Percentiles rank a stretch among this genome's conserved stretches.
Evolutionary conservation across 2,888 invertebrate species (phyloP).

Genomic region (Andrena haemorrhoa): DNA sequence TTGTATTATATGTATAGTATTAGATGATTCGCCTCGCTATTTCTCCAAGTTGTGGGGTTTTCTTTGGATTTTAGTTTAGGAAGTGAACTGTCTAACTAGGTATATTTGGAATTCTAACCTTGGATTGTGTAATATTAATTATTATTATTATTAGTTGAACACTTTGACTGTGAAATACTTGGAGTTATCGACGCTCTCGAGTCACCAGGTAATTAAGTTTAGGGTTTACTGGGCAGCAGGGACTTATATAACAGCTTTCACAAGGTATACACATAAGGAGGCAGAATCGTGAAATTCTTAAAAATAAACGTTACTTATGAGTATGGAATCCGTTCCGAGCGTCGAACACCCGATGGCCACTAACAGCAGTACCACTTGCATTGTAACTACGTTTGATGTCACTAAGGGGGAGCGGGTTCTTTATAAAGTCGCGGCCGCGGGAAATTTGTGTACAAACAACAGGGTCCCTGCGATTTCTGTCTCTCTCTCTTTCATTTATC

Average conservation of each 20-base stretch:
- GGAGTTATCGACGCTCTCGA: no score
- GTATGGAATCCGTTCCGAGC: not conserved
- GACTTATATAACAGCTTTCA: no score
- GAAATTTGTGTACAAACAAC: conserved; percentile 34
- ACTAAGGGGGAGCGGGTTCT: not conserved
- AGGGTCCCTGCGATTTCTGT: conserved; percentile 1
- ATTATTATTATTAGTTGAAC: no score
- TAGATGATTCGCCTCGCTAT: not conserved
- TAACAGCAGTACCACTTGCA: not conserved
- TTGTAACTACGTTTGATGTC: conserved; percentile 5
- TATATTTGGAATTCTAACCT: not conserved
- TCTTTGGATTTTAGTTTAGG: no score
- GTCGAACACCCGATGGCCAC: not conserved
- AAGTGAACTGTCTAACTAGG: not conserved
- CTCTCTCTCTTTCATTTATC: conserved; percentile 19
- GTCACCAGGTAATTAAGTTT: no score
- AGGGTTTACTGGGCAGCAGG: no score
- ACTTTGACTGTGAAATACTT: no score
- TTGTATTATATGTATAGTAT: no score
- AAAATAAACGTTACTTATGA: conserved; percentile 15
- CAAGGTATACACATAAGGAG: no score
- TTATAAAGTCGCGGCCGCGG: conserved; percentile 31
- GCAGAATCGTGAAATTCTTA: not conserved
- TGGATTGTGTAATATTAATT: no score
- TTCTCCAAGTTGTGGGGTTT: not conserved